phyloP scores from a whole-genome alignment of 2,797 vertebrate genomes.

The Mycteria americana region DNA sequence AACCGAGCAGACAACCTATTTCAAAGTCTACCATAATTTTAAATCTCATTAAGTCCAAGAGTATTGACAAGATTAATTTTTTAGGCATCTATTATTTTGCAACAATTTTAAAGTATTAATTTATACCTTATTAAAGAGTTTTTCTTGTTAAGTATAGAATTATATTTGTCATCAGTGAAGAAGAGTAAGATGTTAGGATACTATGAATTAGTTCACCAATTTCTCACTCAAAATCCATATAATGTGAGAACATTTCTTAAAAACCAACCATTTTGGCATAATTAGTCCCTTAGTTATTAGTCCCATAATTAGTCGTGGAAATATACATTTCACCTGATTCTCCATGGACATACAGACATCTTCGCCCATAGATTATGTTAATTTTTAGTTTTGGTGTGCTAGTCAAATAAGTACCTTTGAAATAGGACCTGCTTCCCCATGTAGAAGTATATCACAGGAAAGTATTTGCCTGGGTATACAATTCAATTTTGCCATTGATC shows the following conservation, averaged over 20 bases:
- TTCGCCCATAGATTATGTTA: neutral
- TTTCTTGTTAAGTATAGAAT: neutral
- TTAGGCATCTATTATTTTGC: neutral
- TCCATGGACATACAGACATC: neutral
- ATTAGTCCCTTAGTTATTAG: neutral
- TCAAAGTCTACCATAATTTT: neutral
- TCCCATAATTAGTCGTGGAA: neutral
- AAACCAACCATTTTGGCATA: neutral
- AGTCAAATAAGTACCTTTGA: neutral
- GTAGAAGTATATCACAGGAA: neutral
- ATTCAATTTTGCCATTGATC: neutral
- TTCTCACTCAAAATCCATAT: neutral
- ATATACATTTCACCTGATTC: neutral
- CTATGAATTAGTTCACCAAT: neutral
- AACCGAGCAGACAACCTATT: neutral
- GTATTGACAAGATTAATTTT: neutral
- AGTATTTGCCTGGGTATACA: neutral
- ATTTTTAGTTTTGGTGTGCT: neutral
- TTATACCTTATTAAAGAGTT: neutral
- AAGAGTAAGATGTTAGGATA: neutral
- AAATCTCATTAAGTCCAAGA: conserved; percentile 1
- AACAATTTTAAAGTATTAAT: neutral
- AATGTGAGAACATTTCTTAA: neutral
- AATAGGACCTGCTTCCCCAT: neutral
- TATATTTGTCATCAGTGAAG: neutral